phyloP scores from a whole-genome alignment of 2,888 invertebrate species.

The Lycocerus yunnanus region DNA sequence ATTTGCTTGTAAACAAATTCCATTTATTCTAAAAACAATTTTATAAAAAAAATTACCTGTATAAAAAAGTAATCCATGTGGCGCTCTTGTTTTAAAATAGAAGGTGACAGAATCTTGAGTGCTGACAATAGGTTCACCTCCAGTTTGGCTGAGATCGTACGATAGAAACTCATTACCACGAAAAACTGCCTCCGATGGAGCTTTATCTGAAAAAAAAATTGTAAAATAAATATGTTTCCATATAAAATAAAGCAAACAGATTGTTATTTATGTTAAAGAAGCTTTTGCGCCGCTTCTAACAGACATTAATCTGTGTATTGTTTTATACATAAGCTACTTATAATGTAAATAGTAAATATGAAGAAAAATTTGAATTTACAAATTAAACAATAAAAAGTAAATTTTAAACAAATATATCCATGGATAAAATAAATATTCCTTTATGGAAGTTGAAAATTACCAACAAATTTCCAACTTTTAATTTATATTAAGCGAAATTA shows the following conservation, averaged over 20 bases:
- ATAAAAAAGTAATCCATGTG: conserved; percentile 90
- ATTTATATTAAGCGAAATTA: not conserved
- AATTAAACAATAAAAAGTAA: not conserved
- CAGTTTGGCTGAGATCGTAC: conserved; percentile 85
- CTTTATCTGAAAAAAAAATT: conserved; percentile 72
- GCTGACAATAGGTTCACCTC: conserved; percentile 86
- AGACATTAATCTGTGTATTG: not conserved
- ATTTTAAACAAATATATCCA: not conserved
- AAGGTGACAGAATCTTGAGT: conserved; percentile 89
- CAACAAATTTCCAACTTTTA: not conserved
- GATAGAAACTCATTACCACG: conserved; percentile 89
- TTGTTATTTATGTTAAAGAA: not conserved
- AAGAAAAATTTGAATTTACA: not conserved
- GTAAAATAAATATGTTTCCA: not conserved
- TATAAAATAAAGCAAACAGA: not conserved
- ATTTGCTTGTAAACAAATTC: not conserved
- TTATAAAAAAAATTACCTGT: conserved; percentile 68
- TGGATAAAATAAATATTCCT: not conserved
- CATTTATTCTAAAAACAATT: not conserved
- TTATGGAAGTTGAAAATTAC: not conserved
- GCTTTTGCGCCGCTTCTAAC: not conserved
- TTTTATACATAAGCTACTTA: not conserved
- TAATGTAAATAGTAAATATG: not conserved
- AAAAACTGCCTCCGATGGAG: conserved; percentile 92
- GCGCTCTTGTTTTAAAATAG: conserved; percentile 90